Evolutionary conservation across 2,888 invertebrate species (phyloP), one percentile per base, ranked within the genome.

Genomic region (Cheilosia vernalis): DNA sequence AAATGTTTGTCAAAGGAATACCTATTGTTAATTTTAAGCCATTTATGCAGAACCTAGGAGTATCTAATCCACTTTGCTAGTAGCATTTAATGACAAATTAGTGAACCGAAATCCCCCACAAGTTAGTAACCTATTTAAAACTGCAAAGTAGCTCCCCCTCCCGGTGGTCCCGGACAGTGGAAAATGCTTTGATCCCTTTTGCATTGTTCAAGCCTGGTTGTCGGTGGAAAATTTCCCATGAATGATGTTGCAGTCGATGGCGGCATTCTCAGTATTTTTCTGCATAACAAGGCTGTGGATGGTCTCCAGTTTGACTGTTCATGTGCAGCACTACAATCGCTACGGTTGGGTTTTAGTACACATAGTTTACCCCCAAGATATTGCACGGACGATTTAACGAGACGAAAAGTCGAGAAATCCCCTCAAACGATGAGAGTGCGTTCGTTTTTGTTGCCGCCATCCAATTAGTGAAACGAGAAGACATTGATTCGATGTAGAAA

Each of bases 401-500:
- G 64, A 66, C n/a, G 15, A 49, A 27, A 53, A n/a, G 37, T 21
- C 51, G 19, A 49, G 17, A 40, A 30, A 6, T 17, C 15, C 21
- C 19, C 6, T 5, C 4, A 40, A 4, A 21, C 10, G 37, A 66
- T 47, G 9, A 19, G 47, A 47, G 9, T 51, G 37, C 17, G 33
- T n/a, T 37, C 17, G 19, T 51, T 37, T 53, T 53, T 63, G 51
- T 37, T 64, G 15, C 40, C 19, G 9, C 51, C 51, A 30, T 63
- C 61, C 61, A 73, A 63, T 61, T 73, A 73, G 72, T 44, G 61
- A 30, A 21, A 61, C 42, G 19, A 73, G 53, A 44, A 53, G 61
- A 63, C 61, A 73, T 55, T 63, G 72, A 73, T 73, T 73, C 53
- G 51, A 15, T 37, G 60, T 51, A 37, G 27, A 40, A 21, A 27